These are phyloP conservation scores for Trichogramma evanescens DNA, from an alignment of 2,888 invertebrate species.

Conservation along the genomic window DNA sequence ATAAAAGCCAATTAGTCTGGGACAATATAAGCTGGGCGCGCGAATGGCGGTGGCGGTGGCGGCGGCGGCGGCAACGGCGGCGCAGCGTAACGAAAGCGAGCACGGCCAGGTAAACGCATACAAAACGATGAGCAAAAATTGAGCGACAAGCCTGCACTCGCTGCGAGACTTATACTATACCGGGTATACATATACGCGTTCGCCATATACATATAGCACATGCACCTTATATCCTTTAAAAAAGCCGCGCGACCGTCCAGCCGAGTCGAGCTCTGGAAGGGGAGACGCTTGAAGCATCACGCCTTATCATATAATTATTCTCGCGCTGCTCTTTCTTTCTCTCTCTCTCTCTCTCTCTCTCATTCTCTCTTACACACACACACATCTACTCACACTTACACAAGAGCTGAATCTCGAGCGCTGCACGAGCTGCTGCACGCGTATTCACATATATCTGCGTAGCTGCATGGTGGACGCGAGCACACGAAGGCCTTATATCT, in stretches of 20 bases:
- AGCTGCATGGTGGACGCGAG: too few relatives aligned
- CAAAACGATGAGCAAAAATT: too few relatives aligned
- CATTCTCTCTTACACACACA: not conserved
- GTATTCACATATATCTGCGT: too few relatives aligned
- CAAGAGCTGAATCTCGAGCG: too few relatives aligned
- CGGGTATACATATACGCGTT: too few relatives aligned
- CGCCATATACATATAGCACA: too few relatives aligned
- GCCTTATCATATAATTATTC: constrained; percentile 24
- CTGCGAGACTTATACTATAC: too few relatives aligned
- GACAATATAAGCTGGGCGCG: too few relatives aligned
- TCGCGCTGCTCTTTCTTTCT: constrained; percentile 9
- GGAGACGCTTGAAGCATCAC: constrained; percentile 15
- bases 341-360: not conserved
- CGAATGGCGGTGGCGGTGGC: not conserved
- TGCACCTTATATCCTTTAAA: constrained; percentile 13
- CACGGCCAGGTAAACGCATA: not conserved
- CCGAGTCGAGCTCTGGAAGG: not conserved
- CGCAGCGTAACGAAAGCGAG: not conserved
- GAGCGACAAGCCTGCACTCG: too few relatives aligned
- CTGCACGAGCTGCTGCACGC: too few relatives aligned
- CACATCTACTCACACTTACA: not conserved
- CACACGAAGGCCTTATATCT: too few relatives aligned
- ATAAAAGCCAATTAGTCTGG: constrained; percentile 20
- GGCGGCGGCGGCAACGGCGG: not conserved
- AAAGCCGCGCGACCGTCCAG: too few relatives aligned